These are phyloP conservation scores for Lophochroa leadbeateri DNA, from an alignment of 2,113 vertebrate genomes.

Conservation along the genomic window DNA sequence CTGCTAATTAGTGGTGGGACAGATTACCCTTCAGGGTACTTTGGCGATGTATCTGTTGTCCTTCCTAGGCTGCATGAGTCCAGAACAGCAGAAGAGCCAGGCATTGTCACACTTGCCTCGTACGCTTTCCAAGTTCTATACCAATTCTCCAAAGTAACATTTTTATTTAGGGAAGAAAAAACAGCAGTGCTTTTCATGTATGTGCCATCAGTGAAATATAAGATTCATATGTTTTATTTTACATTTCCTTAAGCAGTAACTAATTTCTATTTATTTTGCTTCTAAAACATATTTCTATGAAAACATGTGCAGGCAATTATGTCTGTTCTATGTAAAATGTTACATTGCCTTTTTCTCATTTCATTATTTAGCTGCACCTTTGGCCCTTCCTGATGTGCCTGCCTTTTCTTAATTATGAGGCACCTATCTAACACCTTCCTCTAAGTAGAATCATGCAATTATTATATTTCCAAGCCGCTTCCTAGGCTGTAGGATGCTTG, in stretches of 20 bases:
- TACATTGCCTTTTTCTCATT: not conserved
- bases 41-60: not conserved
- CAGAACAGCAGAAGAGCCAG: not conserved
- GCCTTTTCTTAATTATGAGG: not conserved
- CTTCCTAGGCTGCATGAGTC: not conserved
- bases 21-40: not conserved
- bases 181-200: not conserved
- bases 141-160: not conserved
- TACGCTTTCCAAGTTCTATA: not conserved
- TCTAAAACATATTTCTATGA: not conserved
- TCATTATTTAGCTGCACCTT: not conserved
- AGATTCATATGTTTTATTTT: not conserved
- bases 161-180: not conserved
- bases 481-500: not conserved
- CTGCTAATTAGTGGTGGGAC: not conserved
- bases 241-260: not conserved
- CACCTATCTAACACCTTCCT: not conserved
- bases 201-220: not conserved
- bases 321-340: not conserved
- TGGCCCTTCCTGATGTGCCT: not conserved
- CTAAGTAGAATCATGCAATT: not conserved
- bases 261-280: not conserved
- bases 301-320: not conserved
- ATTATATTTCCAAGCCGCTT: not conserved
- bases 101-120: not conserved